Evolutionary conservation across 2,888 invertebrate genomes (phyloP), one percentile per base, ranked within the genome.

Genomic region (Ophion ellenae): DNA sequence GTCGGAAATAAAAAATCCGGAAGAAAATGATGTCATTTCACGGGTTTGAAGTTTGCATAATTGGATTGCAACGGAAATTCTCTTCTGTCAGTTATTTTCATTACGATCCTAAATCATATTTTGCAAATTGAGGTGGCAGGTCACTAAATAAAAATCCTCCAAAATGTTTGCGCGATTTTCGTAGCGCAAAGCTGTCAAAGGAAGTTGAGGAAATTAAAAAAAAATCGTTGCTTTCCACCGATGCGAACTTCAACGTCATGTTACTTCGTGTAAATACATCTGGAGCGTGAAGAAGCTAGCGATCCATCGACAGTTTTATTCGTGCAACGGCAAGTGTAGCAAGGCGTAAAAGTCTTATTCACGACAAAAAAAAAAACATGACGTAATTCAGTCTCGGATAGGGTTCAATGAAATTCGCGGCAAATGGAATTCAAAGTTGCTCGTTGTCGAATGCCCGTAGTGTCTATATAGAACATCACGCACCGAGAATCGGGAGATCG

Each of bases 231-330:
- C 32, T 32, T 32, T 32, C 32, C 32, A 32, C 0, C 32, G 32
- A 32, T 32, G 32, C 32, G 0, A 32, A 32, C 3, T 32, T 32
- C 32, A 32, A 32, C 32, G 9, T 69, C 4, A 40, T 45, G 61
- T 69, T 74, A 28, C 66, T 84, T 81, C 45, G 11, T 24, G 32
- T 47, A 36, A 76, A 75, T 63, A 61, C 24, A 73, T 81, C 70
- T 64, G 47, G 61, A 74, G 71, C 66, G 53, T 77, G 14, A 67
- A 69, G 71, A 69, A n/a, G 40, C 2, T 28, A 47, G 73, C 70
- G 75, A 66, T 84, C 24, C 67, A 69, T 78, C n/a, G 36, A 75
- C 24, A 45, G 73, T 66, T 81, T 74, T 59, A 7, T 74, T 83
- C 67, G 83, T 67, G 17, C 53, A 78, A 69, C 69, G 63, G 63